A percentile compares a stretch with the other conserved stretches of the same genome.
phyloP scores from a whole-genome alignment of 2,797 vertebrate species.

The Mus minutoides region DNA sequence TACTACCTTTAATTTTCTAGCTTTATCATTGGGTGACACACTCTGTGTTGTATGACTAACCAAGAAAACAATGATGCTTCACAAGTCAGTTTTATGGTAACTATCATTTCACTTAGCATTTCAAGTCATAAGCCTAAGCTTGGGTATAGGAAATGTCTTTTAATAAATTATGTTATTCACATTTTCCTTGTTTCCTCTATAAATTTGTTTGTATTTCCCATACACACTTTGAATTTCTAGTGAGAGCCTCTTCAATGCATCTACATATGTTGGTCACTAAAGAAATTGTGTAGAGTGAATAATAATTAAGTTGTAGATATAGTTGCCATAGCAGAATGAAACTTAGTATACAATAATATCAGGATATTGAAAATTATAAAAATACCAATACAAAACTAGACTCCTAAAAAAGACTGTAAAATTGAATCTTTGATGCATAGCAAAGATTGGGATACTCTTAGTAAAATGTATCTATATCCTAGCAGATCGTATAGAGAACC shows the following conservation, averaged over 20 bases:
- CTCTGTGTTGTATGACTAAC: not conserved
- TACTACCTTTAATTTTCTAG: slow-evolving; percentile 5
- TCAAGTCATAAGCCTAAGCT: not conserved
- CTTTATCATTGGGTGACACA: not conserved
- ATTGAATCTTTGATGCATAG: not conserved
- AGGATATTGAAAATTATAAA: not conserved
- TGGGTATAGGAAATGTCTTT: not conserved
- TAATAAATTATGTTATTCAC: not conserved
- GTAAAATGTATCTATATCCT: not conserved
- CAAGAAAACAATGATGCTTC: not conserved
- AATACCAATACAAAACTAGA: not conserved
- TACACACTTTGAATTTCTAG: not conserved
- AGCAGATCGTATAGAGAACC: not conserved
- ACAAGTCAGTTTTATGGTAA: not conserved
- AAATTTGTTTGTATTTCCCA: not conserved
- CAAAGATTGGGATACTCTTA: not conserved
- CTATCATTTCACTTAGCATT: not conserved
- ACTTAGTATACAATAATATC: not conserved
- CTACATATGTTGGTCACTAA: not conserved
- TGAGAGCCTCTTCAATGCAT: not conserved
- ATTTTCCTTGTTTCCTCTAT: not conserved
- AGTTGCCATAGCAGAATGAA: not conserved
- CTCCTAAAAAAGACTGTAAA: slow-evolving; percentile 29
- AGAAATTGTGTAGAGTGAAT: not conserved
- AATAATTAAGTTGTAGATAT: not conserved